Base-by-base conservation (phyloP, 1,140 invertebrate genomes). In the Drosophila nannoptera region DNA sequence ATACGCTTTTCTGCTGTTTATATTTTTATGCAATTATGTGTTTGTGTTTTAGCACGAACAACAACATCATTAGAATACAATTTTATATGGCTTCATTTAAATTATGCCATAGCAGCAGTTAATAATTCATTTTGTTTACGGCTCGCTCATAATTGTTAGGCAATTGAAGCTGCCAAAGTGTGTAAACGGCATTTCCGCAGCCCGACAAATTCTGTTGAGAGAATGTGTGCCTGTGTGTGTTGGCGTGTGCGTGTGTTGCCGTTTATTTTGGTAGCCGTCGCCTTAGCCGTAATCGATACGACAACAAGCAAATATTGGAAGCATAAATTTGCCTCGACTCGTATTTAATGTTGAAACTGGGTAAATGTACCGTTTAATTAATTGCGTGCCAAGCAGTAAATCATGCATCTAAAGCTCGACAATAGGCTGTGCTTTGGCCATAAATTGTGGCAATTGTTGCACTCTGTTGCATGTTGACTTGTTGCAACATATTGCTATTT, bases 111-210 rank as follows among this genome's bases (percentile, higher is more conserved):
- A 35, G n/a, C 48, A 9, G 7, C 32, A 14, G 14, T 7, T 45
- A 16, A 22, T 16, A 22, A n/a, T 40, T 16, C 8, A 8, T 40
- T 49, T 63, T 55, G 36, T 42, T 54, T 49, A 42, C 54, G 58
- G 40, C 31, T 61, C 33, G 54, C 38, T 53, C 31, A 38, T 68
- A 68, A 62, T 38, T 38, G 40, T 11, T 3, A 12, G 46, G 45
- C 52, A 48, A 48, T 49, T 40, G n/a, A 58, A 58, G 31, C 43
- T 36, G 49, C 14, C 29, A 31, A 32, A 32, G 22, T 52, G 29
- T 50, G 31, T 53, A 35, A 52, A 38, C 16, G 36, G 11, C 11
- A 38, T 38, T 38, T 45, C 43, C 7, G 29, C 31, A 49, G 5
- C 2, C 14, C 36, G 36, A 31, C 46, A 32, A 48, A 48, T 48